Conservation (phyloP, 1,140 invertebrate species). For the Aphidius ervi region DNA sequence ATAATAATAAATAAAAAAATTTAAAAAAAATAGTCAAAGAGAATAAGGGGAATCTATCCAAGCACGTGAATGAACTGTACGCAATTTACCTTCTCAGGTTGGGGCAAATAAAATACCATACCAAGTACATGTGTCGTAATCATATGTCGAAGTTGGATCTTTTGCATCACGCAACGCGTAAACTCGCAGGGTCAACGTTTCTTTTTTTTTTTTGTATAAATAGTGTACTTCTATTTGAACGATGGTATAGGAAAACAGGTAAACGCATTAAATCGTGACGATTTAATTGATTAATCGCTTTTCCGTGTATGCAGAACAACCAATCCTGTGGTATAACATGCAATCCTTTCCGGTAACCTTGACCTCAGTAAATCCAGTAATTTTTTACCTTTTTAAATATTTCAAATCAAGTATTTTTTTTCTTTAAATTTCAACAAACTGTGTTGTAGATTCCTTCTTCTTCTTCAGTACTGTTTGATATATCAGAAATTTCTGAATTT, state of each 20-base stretch:
- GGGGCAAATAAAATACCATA: slow-evolving; percentile 18
- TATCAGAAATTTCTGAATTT: slow-evolving; percentile 33
- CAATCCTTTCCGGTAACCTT: slow-evolving; percentile 23
- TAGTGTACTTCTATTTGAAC: slow-evolving; percentile 11
- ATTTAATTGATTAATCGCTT: slow-evolving; percentile 39
- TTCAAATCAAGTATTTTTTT: neutral
- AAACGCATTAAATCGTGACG: slow-evolving; percentile 31
- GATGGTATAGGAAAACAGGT: slow-evolving; percentile 21
- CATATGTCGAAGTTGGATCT: slow-evolving; percentile 37
- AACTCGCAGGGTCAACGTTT: slow-evolving; percentile 15
- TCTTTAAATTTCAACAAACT: slow-evolving; percentile 35
- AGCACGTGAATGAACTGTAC: neutral
- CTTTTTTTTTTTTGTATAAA: slow-evolving; percentile 9
- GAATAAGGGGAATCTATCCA: neutral
- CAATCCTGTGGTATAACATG: slow-evolving; percentile 1
- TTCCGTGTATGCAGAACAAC: slow-evolving; percentile 21
- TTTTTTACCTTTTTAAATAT: neutral
- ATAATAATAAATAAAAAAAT: slow-evolving; percentile 11
- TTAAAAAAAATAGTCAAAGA: neutral
- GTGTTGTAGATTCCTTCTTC: slow-evolving; percentile 49
- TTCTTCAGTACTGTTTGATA: slow-evolving; percentile 35
- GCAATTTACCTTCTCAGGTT: slow-evolving; percentile 2
- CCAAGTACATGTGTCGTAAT: slow-evolving; percentile 35
- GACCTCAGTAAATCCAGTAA: slow-evolving; percentile 6
- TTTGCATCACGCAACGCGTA: slow-evolving; percentile 36